phyloP scores from a whole-genome alignment of 2,888 invertebrate genomes.

The Hydrotaea diabolus region DNA sequence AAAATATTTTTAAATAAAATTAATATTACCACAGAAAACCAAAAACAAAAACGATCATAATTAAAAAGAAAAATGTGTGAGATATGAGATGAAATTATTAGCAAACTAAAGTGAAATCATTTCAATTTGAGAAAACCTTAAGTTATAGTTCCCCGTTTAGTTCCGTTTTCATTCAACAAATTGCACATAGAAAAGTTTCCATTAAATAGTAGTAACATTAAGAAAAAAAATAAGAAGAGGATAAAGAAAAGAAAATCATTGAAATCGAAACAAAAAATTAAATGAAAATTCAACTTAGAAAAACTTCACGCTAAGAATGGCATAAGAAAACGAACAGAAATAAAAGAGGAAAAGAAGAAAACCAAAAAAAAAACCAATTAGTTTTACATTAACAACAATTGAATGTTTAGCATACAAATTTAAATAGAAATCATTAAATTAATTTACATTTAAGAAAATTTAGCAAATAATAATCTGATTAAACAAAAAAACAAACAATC shows the following conservation, averaged over 20 bases:
- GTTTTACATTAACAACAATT: conserved; percentile 35
- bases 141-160: background rate
- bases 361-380: background rate
- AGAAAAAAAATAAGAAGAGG: background rate
- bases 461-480: conserved; percentile 13
- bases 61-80: background rate
- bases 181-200: conserved; percentile 20
- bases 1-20: background rate
- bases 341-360: no score
- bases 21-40: background rate
- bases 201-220: conserved; percentile 24
- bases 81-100: background rate
- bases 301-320: conserved; percentile 10
- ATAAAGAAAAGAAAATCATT: background rate
- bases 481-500: conserved; percentile 14
- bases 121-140: background rate
- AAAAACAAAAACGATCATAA: background rate
- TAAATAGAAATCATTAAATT: conserved; percentile 28
- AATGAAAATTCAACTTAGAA: background rate
- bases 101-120: background rate
- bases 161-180: background rate
- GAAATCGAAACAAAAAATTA: background rate
- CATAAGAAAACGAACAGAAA: background rate
- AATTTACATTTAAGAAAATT: conserved; percentile 15
- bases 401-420: conserved; percentile 33